Evolutionary conservation across 1,140 invertebrate species (phyloP).

Genomic region (Oncopodura yosiiana): DNA sequence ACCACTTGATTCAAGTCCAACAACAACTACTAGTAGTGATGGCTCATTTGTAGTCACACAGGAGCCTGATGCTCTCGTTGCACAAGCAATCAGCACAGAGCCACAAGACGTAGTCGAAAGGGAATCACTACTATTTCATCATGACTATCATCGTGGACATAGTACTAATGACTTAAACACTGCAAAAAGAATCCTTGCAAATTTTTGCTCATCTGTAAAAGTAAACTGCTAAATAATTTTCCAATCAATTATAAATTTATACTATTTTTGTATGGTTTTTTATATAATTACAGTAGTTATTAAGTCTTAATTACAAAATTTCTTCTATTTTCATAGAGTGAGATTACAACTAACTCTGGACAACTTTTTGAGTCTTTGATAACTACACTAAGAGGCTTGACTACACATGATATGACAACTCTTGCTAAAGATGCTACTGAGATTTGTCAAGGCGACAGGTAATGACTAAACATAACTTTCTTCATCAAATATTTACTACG

Average conservation of each 20-base stretch:
- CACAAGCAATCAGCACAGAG: slow-evolving; percentile 17
- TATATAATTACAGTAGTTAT: too few species aligned
- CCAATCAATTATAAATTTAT: too few species aligned
- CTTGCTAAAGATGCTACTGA: slow-evolving; percentile 25
- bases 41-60: not conserved
- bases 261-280: too few species aligned
- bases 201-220: slow-evolving; percentile 31
- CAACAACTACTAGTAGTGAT: not conserved
- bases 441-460: slow-evolving; percentile 34
- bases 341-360: slow-evolving; percentile 20
- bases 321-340: slow-evolving; percentile 1
- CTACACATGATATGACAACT: slow-evolving; percentile 16
- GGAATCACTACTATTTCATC: slow-evolving; percentile 27
- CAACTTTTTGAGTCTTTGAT: slow-evolving; percentile 27
- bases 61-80: slow-evolving; percentile 8
- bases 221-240: too few species aligned
- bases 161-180: slow-evolving; percentile 22
- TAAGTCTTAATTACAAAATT: not conserved
- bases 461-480: slow-evolving; percentile 4
- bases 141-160: slow-evolving; percentile 22
- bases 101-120: slow-evolving; percentile 10
- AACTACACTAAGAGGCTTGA: slow-evolving; percentile 18
- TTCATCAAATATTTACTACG: not conserved
- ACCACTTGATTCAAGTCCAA: not conserved
- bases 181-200: slow-evolving; percentile 23